phyloP scores from a whole-genome alignment of 2,888 invertebrate genomes.

The Thymelicus acteon region DNA sequence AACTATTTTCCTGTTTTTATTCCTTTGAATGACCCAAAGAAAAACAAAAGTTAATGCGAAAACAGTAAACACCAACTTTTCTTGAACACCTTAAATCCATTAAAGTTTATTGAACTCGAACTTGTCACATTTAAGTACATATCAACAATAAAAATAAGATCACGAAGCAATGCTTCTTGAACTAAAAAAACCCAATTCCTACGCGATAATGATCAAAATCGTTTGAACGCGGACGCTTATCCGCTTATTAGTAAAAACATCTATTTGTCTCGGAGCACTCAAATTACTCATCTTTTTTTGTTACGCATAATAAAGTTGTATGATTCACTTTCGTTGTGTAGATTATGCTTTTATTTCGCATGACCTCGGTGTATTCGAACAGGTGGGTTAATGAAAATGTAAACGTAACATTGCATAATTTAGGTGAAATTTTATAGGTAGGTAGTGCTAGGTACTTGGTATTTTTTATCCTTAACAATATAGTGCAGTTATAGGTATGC shows the following conservation, averaged over 20 bases:
- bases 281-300: conserved; percentile 49
- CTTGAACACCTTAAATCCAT: conserved; percentile 1
- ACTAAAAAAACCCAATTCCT: background rate
- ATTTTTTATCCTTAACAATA: too few relatives aligned
- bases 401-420: conserved; percentile 1
- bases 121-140: conserved; percentile 4
- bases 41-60: background rate
- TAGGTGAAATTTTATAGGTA: background rate
- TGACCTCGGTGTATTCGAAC: conserved; percentile 29
- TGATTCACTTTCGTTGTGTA: conserved; percentile 60
- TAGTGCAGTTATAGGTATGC: too few relatives aligned
- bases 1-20: background rate
- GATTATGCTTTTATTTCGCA: conserved; percentile 36
- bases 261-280: conserved; percentile 40
- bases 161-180: background rate
- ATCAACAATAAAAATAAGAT: conserved; percentile 7
- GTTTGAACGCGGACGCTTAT: background rate
- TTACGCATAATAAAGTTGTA: conserved; percentile 40
- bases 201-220: background rate
- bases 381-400: conserved; percentile 21
- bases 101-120: conserved; percentile 25
- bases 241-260: conserved; percentile 22
- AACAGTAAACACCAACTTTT: background rate
- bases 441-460: too few relatives aligned
- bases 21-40: background rate